Conservation (phyloP, 2,113 vertebrate species). For the Drymodes brunneopygia region DNA sequence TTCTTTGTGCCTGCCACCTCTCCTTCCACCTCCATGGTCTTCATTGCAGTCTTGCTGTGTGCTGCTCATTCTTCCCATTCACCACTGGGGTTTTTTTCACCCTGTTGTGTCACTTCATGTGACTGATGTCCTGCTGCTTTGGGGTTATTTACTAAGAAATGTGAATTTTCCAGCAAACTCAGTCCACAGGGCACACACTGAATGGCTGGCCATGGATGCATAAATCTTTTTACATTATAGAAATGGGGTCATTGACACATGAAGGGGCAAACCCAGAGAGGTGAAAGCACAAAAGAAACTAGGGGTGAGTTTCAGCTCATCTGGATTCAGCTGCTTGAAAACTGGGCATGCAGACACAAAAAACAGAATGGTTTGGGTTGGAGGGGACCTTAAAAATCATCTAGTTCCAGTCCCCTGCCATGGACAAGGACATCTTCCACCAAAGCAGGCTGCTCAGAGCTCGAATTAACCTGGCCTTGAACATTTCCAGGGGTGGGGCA, state of each 20-base stretch:
- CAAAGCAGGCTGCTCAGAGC: not conserved
- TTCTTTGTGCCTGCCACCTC: not conserved
- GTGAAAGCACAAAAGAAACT: not conserved
- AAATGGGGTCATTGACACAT: fast-evolving
- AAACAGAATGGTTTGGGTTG: not conserved
- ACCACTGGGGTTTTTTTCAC: fast-evolving
- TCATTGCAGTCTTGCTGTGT: not conserved
- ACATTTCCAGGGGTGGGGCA: not conserved
- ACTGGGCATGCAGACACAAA: not conserved
- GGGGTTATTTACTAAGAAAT: not conserved
- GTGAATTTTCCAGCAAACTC: not conserved
- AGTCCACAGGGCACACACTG: fast-evolving
- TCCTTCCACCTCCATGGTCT: not conserved
- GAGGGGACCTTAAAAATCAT: not conserved
- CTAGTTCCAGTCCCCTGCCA: not conserved
- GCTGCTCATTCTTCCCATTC: not conserved
- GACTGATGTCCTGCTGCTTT: not conserved
- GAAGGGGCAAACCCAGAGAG: not conserved
- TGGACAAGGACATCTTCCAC: not conserved
- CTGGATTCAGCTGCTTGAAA: not conserved
- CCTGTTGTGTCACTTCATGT: not conserved
- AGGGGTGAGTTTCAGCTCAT: not conserved
- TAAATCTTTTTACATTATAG: not conserved
- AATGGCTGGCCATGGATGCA: not conserved
- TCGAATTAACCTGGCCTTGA: not conserved